These are phyloP conservation scores for Nephrotoma flavescens DNA, from an alignment of 2,888 invertebrate genomes.

Conservation along the genomic window DNA sequence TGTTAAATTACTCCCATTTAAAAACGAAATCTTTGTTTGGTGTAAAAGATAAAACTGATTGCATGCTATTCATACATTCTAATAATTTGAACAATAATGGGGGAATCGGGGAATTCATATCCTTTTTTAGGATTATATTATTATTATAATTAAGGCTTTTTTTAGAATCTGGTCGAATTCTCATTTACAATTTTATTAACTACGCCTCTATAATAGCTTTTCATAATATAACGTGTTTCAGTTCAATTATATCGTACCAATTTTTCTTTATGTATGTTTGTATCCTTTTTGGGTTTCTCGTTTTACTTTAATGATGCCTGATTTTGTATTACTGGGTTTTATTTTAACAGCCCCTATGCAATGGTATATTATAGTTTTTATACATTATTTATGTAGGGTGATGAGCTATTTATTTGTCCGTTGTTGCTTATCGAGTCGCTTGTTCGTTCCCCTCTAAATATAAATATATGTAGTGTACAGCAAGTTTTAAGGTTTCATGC, in stretches of 20 bases:
- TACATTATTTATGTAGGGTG: background rate
- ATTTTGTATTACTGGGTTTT: background rate
- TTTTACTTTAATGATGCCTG: background rate
- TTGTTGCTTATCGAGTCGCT: background rate
- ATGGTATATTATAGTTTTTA: background rate
- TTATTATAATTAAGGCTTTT: background rate
- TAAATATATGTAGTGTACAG: background rate
- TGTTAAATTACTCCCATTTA: background rate
- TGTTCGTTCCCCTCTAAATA: background rate
- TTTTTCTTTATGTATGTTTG: too few relatives aligned
- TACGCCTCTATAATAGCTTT: background rate
- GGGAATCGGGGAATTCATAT: background rate
- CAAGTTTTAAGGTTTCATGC: background rate
- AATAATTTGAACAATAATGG: background rate
- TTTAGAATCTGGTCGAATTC: background rate
- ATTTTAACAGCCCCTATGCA: background rate
- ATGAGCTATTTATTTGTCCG: background rate
- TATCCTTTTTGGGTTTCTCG: background rate
- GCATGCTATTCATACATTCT: background rate
- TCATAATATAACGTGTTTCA: background rate
- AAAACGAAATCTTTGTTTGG: background rate
- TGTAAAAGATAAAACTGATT: background rate
- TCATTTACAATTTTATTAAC: background rate
- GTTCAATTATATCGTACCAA: background rate
- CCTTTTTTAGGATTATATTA: background rate